These are phyloP conservation scores for Glyptemys insculpta DNA, from an alignment of 2,797 vertebrate genomes.

Conservation along the genomic window DNA sequence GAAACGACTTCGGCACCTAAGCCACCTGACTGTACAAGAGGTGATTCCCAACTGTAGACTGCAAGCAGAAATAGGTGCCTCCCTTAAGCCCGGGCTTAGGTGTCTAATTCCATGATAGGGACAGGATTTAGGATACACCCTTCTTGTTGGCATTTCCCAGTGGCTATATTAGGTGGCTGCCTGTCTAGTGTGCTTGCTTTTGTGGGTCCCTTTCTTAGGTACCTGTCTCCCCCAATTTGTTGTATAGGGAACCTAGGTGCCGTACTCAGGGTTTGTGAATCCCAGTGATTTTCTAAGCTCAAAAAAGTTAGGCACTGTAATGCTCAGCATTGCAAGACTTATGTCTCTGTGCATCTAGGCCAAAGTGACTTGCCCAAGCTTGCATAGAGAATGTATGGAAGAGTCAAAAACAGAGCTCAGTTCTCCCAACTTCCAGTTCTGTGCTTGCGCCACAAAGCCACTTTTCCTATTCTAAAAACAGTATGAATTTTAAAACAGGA, in stretches of 20 bases:
- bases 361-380: neutral
- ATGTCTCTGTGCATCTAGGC: neutral
- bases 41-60: neutral
- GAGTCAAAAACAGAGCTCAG: neutral
- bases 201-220: neutral
- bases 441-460: constrained; percentile 11
- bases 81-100: neutral
- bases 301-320: neutral
- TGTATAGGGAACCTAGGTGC: neutral
- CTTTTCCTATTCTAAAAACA: constrained; percentile 35
- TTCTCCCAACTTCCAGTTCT: neutral
- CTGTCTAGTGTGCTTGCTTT: neutral
- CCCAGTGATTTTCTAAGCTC: neutral
- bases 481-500: constrained; percentile 25
- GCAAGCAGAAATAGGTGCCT: neutral
- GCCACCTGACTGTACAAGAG: no score
- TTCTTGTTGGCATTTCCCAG: no score
- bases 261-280: neutral
- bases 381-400: neutral
- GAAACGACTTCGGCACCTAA: no score
- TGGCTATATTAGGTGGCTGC: neutral
- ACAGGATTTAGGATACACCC: neutral
- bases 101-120: neutral
- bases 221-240: neutral
- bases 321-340: neutral